Evolutionary conservation across 2,888 invertebrate species (phyloP), one percentile per base, ranked within the genome.

Genomic region (Euplagia quadripunctaria): DNA sequence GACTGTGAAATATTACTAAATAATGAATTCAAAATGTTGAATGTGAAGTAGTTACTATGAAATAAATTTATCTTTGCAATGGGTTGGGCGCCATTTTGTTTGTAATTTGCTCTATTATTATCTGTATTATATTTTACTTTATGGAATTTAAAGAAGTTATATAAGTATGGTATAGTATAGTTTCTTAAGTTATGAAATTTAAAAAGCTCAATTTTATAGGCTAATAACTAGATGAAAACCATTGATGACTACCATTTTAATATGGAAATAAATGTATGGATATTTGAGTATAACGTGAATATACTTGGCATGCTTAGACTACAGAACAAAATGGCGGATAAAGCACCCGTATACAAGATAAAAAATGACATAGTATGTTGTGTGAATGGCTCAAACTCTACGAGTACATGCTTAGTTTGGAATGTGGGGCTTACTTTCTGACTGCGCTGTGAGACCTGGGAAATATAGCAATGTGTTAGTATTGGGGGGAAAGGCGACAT

Each of bases 381-480:
- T 80, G 77, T 81, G 73, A 73, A 82, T 89, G 90, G 88, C 75
- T 77, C 77, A 74, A 84, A 77, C 72, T 83, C 84, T 84, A 84
- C 79, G 68, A 85, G 82, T 83, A 87, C 95, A 95, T 95, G 95
- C 94, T 91, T 87, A 90, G 82, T 90, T 88, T 80, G 79, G 83
- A 86, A 76, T 86, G 83, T 88, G 86, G 80, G 80, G 91, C 95
- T 96, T 96, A 96, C 95, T 96, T 94, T 96, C 95, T 88, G 95
- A 94, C 94, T 94, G 90, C 92, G 87, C 91, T 88, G 95, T 95
- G 91, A 96, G 95, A 95, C 95, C 95, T 96, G 95, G 92, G 95
- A 88, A 95, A 94, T 92, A 94, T 88, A 94, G 88, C 84, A 92
- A 91, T 82, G 85, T 86, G 91, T 94, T 94, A 94, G 91, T 94